phyloP scores from a whole-genome alignment of 2,797 vertebrate species.

The Tauraco hartlaubi region DNA sequence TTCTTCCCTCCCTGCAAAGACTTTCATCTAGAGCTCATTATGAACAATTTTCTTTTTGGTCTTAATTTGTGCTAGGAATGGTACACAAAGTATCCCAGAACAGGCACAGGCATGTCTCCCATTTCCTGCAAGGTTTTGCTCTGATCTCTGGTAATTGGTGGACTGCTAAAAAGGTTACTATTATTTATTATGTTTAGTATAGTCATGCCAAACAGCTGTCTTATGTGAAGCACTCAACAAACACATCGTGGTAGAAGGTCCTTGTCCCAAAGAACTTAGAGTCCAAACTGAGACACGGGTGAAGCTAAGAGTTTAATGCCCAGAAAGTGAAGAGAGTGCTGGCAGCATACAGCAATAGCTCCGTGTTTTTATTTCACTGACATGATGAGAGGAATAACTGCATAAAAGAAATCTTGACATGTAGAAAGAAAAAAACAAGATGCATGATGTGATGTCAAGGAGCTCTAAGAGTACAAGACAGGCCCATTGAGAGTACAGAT shows the following conservation, averaged over 20 bases:
- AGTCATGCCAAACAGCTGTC: not conserved
- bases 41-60: slow-evolving; percentile 40
- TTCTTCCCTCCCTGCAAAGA: not conserved
- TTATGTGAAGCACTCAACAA: not conserved
- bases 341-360: not conserved
- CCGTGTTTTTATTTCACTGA: not conserved
- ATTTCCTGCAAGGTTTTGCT: slow-evolving; percentile 47
- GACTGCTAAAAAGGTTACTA: slow-evolving; percentile 32
- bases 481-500: not conserved
- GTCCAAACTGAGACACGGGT: not conserved
- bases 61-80: slow-evolving; percentile 52
- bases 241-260: not conserved
- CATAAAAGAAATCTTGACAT: not conserved
- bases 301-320: not conserved
- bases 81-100: slow-evolving; percentile 22
- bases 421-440: not conserved
- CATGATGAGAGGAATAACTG: not conserved
- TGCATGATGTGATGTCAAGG: not conserved
- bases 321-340: not conserved
- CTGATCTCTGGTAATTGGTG: slow-evolving; percentile 51
- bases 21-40: slow-evolving; percentile 58
- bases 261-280: not conserved
- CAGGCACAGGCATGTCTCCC: not conserved
- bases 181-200: slow-evolving; percentile 59
- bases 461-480: not conserved